Evolutionary conservation across 2,113 vertebrate genomes (phyloP), one percentile per base, ranked within the genome.

Genomic region (Chaetops frenatus): DNA sequence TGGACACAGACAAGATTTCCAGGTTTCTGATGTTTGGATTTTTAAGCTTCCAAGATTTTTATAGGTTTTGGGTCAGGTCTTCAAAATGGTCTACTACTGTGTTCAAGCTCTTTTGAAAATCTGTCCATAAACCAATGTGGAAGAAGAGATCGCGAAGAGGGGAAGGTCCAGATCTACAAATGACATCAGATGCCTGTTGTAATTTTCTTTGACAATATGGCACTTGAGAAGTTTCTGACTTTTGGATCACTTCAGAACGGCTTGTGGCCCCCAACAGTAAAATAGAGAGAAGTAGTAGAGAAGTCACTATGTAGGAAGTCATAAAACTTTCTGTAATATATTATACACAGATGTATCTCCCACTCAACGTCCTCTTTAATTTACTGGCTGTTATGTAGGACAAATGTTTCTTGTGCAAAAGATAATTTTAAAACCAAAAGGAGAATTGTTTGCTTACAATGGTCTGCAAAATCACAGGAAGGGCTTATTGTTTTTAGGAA

Each of bases 391-490:
- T 76, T 85, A 87, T 70, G 58, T 85, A 91, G 91, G 93, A 76
- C 91, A 96, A 87, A 92, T 64, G 65, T 89, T 67, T 61, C 57
- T 89, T 89, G 69, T 87, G 31, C 35, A 65, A 54, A 92, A 82
- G 33, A 58, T 85, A 95, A 82, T 82, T 90, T 91, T 62, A 91
- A 91, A 95, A 80, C 62, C 48, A 65, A 92, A 96, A 94, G 54
- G 57, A 77, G 33, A 82, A 53, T 76, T 81, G 44, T 91, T 95
- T 88, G 51, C 73, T 91, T 94, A 69, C 48, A 95, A 72, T 61
- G 66, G 53, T 73, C 47, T 66, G 24, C 22, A 80, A 64, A 94
- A 73, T 4, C 33, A 90, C 93, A 94, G 94, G 95, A 97, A 94
- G 25, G 5, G 3, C 45, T 94, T 80, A 89, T 88, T 95, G 79